These are phyloP conservation scores for Drosophila rufa DNA, from an alignment of 1,140 invertebrate species.

Conservation along the genomic window DNA sequence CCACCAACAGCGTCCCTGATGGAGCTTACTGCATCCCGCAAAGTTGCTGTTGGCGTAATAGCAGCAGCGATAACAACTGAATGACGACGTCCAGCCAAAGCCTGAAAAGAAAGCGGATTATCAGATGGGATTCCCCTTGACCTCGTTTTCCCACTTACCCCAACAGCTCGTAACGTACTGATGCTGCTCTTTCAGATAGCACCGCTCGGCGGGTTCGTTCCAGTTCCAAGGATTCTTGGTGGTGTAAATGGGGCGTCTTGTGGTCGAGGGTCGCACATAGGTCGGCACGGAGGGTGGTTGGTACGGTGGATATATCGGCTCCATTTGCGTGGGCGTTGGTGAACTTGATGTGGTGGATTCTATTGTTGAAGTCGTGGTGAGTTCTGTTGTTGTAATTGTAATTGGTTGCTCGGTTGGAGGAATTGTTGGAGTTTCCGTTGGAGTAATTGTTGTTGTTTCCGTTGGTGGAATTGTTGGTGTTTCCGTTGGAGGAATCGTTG, in stretches of 20 bases:
- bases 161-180: constrained; percentile 23
- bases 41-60: constrained; percentile 35
- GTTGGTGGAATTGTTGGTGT: background rate
- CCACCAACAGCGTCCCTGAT: constrained; percentile 42
- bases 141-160: constrained; percentile 26
- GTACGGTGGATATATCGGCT: constrained; percentile 7
- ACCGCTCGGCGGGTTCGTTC: constrained; percentile 7
- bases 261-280: constrained; percentile 1
- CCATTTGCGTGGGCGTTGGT: constrained; percentile 14
- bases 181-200: constrained; percentile 50
- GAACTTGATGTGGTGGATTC: background rate
- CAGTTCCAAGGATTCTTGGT: constrained; percentile 29
- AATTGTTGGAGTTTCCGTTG: background rate
- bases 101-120: constrained; percentile 28
- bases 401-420: too few species aligned
- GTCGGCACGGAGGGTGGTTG: constrained; percentile 1
- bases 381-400: constrained; percentile 1
- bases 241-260: constrained; percentile 1
- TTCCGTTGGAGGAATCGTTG: constrained; percentile 1
- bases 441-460: background rate
- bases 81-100: background rate
- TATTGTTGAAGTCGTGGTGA: background rate
- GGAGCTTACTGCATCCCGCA: constrained; percentile 59
- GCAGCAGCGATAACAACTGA: constrained; percentile 70
- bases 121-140: background rate